These are phyloP conservation scores for Iphiclides podalirius DNA, from an alignment of 2,888 invertebrate genomes.

Conservation along the genomic window DNA sequence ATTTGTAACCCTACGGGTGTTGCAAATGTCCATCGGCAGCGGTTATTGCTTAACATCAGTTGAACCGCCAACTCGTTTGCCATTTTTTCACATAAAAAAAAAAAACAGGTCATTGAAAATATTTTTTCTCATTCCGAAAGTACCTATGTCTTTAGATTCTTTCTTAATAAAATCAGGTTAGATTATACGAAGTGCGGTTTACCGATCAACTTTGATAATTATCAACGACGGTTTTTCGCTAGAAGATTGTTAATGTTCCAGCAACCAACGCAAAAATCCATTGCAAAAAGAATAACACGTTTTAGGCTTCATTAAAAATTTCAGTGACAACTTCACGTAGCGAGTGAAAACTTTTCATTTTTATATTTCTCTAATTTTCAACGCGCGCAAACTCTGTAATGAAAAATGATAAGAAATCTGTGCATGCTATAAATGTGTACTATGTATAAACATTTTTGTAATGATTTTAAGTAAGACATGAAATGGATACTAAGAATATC, in stretches of 20 bases:
- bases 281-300: conserved; percentile 44
- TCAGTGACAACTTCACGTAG: conserved; percentile 55
- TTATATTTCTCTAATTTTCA: conserved; percentile 67
- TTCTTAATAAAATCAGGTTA: too few relatives aligned
- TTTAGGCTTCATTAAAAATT: conserved; percentile 62
- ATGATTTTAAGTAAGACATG: too few relatives aligned
- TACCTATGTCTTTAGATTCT: too few relatives aligned
- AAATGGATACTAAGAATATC: conserved; percentile 25
- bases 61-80: too few relatives aligned
- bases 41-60: too few relatives aligned
- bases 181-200: too few relatives aligned
- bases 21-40: too few relatives aligned
- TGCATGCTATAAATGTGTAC: conserved; percentile 33
- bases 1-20: too few relatives aligned
- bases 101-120: too few relatives aligned
- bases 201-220: conserved; percentile 18
- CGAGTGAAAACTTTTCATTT: conserved; percentile 66
- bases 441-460: too few relatives aligned
- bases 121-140: too few relatives aligned
- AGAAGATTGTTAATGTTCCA: conserved; percentile 10
- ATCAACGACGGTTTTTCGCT: conserved; percentile 12
- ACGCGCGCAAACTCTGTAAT: conserved; percentile 25
- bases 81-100: too few relatives aligned
- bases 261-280: conserved; percentile 38
- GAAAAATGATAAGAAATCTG: conserved; percentile 41